These are phyloP conservation scores for Asobara japonica DNA, from an alignment of 1,140 invertebrate species.

Conservation along the genomic window DNA sequence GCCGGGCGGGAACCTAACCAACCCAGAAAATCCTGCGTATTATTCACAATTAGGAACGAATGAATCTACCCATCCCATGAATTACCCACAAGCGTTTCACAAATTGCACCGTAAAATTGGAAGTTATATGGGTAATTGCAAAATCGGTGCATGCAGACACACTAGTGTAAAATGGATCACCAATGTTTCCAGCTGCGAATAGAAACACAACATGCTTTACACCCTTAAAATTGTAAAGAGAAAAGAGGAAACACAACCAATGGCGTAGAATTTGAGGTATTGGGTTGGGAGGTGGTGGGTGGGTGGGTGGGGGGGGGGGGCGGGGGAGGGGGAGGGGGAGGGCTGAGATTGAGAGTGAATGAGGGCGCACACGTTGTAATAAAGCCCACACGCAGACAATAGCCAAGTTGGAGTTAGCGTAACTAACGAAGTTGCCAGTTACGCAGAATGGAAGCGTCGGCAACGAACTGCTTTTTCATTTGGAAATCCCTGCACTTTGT, in stretches of 20 bases:
- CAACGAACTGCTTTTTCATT: neutral
- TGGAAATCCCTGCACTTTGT: neutral
- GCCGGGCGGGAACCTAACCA: too few species aligned
- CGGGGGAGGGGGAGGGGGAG: neutral
- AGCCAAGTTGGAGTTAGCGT: conserved; percentile 40
- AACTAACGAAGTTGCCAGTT: conserved; percentile 43
- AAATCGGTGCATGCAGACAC: too few species aligned
- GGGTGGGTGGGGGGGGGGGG: neutral
- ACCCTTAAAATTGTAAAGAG: neutral
- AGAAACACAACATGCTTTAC: too few species aligned
- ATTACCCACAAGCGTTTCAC: too few species aligned
- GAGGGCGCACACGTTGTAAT: conserved; percentile 18
- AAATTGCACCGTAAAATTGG: too few species aligned
- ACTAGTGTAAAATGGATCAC: too few species aligned
- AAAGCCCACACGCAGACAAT: conserved; percentile 35
- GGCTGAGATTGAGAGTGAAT: neutral
- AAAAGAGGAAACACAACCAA: neutral
- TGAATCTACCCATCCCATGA: too few species aligned
- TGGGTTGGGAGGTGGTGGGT: neutral
- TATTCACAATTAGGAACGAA: too few species aligned
- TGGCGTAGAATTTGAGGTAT: neutral
- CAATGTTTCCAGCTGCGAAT: too few species aligned
- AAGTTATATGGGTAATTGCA: too few species aligned
- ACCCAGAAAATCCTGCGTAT: too few species aligned
- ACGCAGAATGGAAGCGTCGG: conserved; percentile 30